These are phyloP conservation scores for Polypterus bichir DNA, from an alignment of 2,113 vertebrate genomes.

Conservation along the genomic window DNA sequence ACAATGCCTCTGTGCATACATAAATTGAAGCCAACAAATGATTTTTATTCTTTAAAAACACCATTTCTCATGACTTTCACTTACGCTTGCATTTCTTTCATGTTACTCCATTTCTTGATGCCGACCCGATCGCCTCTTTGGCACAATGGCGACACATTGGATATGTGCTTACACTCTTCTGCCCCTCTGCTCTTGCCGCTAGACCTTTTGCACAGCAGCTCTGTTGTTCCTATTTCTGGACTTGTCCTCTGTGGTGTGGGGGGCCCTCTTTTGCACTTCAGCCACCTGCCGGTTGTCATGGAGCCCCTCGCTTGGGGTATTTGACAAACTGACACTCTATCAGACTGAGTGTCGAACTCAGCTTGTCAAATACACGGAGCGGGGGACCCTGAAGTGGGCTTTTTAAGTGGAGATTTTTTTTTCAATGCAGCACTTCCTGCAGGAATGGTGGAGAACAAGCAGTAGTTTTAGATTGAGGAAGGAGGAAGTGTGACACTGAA, in stretches of 20 bases:
- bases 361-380: constrained; percentile 97
- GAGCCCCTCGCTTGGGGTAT: constrained; percentile 90
- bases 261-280: too few species aligned
- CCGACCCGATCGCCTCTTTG: too few species aligned
- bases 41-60: too few species aligned
- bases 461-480: background rate
- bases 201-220: background rate
- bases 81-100: too few species aligned
- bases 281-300: constrained; percentile 22
- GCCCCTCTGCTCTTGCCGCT: background rate
- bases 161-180: background rate
- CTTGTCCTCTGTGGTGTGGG: background rate
- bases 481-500: background rate
- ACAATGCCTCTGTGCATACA: too few species aligned
- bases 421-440: constrained; percentile 9
- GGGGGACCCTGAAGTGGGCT: constrained; percentile 46
- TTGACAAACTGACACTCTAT: constrained; percentile 98
- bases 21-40: too few species aligned
- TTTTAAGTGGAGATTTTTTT: background rate
- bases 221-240: background rate
- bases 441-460: constrained; percentile 14
- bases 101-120: too few species aligned
- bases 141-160: background rate
- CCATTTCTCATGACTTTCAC: too few species aligned
- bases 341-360: constrained; percentile 83